phyloP scores from a whole-genome alignment of 2,888 invertebrate genomes.

The Dorcus hopei region DNA sequence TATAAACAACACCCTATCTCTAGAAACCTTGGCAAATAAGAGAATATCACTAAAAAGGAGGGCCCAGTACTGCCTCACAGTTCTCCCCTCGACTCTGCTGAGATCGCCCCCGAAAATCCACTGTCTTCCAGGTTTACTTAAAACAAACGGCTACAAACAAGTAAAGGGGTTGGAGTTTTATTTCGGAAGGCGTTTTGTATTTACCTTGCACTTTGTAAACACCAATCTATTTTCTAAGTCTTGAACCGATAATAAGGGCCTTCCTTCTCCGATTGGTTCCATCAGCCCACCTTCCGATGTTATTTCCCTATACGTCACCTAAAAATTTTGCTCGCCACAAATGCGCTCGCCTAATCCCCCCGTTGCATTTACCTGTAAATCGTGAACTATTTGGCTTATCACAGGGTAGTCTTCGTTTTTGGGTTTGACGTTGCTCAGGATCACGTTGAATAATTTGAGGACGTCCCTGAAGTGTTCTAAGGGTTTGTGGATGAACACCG shows the following conservation, averaged over 20 bases:
- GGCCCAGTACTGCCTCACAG: constrained; percentile 81
- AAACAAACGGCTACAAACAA: constrained; percentile 67
- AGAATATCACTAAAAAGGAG: constrained; percentile 80
- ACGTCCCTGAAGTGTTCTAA: constrained; percentile 75
- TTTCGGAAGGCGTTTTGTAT: constrained; percentile 13
- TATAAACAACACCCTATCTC: constrained; percentile 82
- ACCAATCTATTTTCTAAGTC: constrained; percentile 85
- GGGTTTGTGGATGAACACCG: constrained; percentile 79
- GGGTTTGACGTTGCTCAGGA: constrained; percentile 51
- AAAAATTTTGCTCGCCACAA: constrained; percentile 27
- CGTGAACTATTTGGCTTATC: constrained; percentile 51
- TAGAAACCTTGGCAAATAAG: constrained; percentile 80
- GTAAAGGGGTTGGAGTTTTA: background rate
- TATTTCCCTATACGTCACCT: constrained; percentile 75
- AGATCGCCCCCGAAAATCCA: constrained; percentile 89
- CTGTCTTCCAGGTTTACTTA: constrained; percentile 79
- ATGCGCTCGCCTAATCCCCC: too few species aligned
- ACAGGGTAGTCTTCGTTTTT: constrained; percentile 51
- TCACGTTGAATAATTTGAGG: constrained; percentile 57
- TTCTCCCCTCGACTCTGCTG: constrained; percentile 77
- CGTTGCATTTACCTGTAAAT: constrained; percentile 45
- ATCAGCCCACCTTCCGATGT: constrained; percentile 80
- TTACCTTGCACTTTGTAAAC: constrained; percentile 83
- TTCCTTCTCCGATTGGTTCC: constrained; percentile 81
- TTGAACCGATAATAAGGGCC: constrained; percentile 75